Base-by-base conservation (phyloP, 2,113 vertebrate genomes). In the Rhynchopsitta pachyrhyncha region DNA sequence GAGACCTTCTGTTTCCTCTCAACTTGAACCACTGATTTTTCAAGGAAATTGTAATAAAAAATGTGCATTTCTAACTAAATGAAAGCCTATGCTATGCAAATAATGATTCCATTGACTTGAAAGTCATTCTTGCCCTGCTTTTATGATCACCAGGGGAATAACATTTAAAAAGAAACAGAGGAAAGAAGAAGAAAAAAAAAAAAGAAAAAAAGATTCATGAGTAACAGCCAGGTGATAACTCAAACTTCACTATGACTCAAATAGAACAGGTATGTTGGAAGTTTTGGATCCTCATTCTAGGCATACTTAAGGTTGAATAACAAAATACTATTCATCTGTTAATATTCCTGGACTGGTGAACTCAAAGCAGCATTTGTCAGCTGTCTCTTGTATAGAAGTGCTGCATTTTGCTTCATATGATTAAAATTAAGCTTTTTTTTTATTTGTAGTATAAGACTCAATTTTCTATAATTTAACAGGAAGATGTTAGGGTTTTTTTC, bases 1-100 rank as follows among this genome's bases (percentile, higher is more conserved):
- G 16, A 79, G 49, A 73, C 19, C 68, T 81, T 46, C n/a, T 88
- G 7, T 33, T 90, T 74, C 39, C 52, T 35, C 6, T 63, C 33
- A 85, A 35, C 88, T 91, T 66, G 70, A 90, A 25, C 5, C 19
- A 77, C 33, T 94, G 73, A 92, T 92, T 95, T 84, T 96, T 88
- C 87, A 90, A 82, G 59, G 67, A 69, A 96, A 82, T 84, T 55
- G 25, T 83, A 90, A 88, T 80, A 91, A 91, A 93, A 95, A 92
- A 86, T 84, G 49, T 96, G 35, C 78, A 94, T 96, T 93, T 86
- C 52, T 88, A 84, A 89, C 49, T 74, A 92, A 90, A 93, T 35
- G 2, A 83, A 97, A 93, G 42, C 7, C 42, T 80, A 57, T 67
- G 19, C 59, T 92, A 82, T 95, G 82, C 66, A 97, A 93, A 93